Evolutionary conservation across 2,888 invertebrate species (phyloP), one percentile per base, ranked within the genome.

Genomic region (Pyrrhosoma nymphula): DNA sequence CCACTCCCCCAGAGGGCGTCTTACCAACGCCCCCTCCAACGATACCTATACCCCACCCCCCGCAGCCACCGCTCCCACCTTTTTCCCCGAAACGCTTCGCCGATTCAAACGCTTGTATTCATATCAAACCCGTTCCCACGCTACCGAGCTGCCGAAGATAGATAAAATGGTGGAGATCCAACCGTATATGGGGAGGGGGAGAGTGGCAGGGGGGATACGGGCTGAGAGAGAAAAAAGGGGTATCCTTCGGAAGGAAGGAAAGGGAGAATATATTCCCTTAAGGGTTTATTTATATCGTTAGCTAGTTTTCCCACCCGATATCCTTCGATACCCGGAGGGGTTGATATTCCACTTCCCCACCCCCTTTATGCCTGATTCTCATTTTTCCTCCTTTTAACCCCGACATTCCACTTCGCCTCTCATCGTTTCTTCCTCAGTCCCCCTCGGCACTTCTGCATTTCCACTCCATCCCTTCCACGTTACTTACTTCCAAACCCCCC

Each of bases 71-170:
- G 90, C 60, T 56, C 60, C 56, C 82, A 10, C 47, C 93, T 75
- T 69, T 60, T 69, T 93, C 60, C 56, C 89, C 60, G 93, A 93
- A 93, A 93, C 93, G 93, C 93, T 75, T 93, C 93, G 47, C 23
- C 93, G 93, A 93, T 93, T 47, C 93, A 39, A 35, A 82, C 93
- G 63, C 69, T 75, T 75, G 93, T 55, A 39, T 69, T 93, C 75
- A 69, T 93, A 69, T 93, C 93, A 47, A 63, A 18, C 75, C 35
- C 93, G 69, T 93, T 93, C 93, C 93, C 93, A 93, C 93, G 93
- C 93, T 93, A 93, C 93, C 93, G 93, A 69, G 93, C 93, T 93
- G 55, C 93, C 93, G 69, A 69, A 69, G 93, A 69, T 63, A 47
- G 82, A 82, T 82, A 82, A 82, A 35, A 82, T 82, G 82, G 82